A percentile compares a stretch with the other conserved stretches of the same genome.
phyloP scores from a whole-genome alignment of 2,888 invertebrate species.

The Melipona beecheii region DNA sequence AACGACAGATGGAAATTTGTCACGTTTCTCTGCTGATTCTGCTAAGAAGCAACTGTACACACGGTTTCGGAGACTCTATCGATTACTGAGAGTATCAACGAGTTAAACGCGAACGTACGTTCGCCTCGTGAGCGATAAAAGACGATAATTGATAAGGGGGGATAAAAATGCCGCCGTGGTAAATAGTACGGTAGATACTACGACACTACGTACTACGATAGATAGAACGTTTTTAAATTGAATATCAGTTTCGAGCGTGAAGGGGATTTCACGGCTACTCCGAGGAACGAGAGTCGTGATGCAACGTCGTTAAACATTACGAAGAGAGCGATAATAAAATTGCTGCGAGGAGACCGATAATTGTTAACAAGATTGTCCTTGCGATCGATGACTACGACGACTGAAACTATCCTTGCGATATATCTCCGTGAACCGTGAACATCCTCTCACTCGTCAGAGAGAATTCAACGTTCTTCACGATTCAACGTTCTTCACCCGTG shows the following conservation, averaged over 20 bases:
- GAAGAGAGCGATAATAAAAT: too few species aligned
- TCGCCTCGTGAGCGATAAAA: slow-evolving; percentile 13
- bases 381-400: too few species aligned
- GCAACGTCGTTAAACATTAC: too few species aligned
- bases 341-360: too few species aligned
- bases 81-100: slow-evolving; percentile 19
- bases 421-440: too few species aligned
- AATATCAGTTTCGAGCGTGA: background rate
- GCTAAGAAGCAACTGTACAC: background rate
- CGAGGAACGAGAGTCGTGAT: background rate
- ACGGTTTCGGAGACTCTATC: background rate
- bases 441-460: background rate
- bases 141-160: slow-evolving; percentile 26
- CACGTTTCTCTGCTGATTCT: background rate
- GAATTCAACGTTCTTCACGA: background rate
- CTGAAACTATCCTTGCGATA: too few species aligned
- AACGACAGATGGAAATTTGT: background rate
- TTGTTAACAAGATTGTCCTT: too few species aligned
- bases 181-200: slow-evolving; percentile 18
- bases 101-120: slow-evolving; percentile 13
- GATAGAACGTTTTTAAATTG: background rate
- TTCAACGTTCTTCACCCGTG: too few species aligned
- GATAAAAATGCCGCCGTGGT: slow-evolving; percentile 5
- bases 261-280: background rate
- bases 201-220: background rate